A percentile compares a stretch with the other conserved stretches of the same genome.
Conservation (phyloP, 2,113 vertebrate species). For the Phaethornis superciliosus region DNA sequence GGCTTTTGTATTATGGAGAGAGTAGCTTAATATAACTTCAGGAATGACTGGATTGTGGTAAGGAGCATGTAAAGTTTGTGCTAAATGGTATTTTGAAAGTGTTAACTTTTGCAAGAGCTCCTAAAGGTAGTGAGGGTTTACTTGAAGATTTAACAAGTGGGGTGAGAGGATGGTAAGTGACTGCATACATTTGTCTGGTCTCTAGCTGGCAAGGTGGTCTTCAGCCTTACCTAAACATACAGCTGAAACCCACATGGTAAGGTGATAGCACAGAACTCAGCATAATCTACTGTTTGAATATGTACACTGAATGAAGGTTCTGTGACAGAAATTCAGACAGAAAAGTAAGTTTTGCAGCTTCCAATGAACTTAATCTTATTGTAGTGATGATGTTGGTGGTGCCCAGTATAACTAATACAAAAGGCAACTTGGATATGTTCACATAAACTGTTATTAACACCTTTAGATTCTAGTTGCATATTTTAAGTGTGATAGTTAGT, state of each 20-base stretch:
- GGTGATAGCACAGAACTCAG: not conserved
- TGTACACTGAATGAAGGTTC: not conserved
- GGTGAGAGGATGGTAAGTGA: not conserved
- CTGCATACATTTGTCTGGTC: not conserved
- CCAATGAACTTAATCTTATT: not conserved
- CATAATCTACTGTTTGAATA: not conserved
- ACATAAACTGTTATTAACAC: not conserved
- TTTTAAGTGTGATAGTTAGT: not conserved
- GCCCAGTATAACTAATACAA: not conserved
- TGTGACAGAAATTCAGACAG: not conserved
- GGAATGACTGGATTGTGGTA: not conserved
- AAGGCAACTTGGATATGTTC: not conserved
- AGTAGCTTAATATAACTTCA: not conserved
- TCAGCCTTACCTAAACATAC: not conserved
- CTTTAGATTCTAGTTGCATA: not conserved
- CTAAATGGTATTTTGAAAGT: not conserved
- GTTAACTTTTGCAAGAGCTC: not conserved
- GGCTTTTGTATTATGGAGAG: not conserved
- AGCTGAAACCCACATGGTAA: not conserved
- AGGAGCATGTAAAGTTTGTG: not conserved
- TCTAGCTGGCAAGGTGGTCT: not conserved
- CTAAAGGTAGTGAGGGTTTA: not conserved
- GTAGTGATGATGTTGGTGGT: not conserved
- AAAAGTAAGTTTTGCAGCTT: not conserved
- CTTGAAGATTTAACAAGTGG: not conserved